phyloP scores from a whole-genome alignment of 1,140 invertebrate species.

The Psilanteris sp. region DNA sequence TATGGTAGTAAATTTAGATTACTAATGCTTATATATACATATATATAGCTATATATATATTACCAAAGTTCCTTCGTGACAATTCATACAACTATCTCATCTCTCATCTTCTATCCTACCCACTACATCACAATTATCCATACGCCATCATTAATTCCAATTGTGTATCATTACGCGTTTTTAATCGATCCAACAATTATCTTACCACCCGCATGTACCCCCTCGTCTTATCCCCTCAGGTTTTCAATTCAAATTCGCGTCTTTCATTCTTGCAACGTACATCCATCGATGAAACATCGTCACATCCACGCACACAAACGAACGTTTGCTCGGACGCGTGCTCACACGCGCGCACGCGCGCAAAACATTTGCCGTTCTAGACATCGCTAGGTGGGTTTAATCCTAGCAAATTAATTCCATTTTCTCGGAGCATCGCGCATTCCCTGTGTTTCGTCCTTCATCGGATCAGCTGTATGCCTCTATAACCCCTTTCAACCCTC shows the following conservation, averaged over 20 bases:
- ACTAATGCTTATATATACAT: too few species aligned
- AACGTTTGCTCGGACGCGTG: neutral
- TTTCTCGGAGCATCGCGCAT: constrained; percentile 79
- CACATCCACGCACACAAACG: constrained; percentile 12
- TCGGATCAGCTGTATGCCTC: constrained; percentile 75
- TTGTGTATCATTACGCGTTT: too few species aligned
- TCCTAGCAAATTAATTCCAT: constrained; percentile 80
- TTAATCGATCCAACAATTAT: constrained; percentile 24
- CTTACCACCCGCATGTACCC: too few species aligned
- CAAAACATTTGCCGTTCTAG: constrained; percentile 73
- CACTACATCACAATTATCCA: constrained; percentile 10
- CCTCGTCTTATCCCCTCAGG: too few species aligned
- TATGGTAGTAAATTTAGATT: neutral
- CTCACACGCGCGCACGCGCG: constrained; percentile 66
- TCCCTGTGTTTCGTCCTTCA: constrained; percentile 79
- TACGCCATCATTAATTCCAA: neutral
- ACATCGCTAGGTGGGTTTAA: constrained; percentile 76
- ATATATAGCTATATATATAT: neutral
- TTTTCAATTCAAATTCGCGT: constrained; percentile 3
- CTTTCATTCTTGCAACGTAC: constrained; percentile 43
- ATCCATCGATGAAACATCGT: constrained; percentile 20
- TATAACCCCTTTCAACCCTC: constrained; percentile 62
- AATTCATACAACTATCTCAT: neutral
- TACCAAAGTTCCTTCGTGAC: neutral
- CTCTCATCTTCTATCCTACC: constrained; percentile 1